phyloP scores from a whole-genome alignment of 2,797 vertebrate genomes.

The Anguilla megastoma region DNA sequence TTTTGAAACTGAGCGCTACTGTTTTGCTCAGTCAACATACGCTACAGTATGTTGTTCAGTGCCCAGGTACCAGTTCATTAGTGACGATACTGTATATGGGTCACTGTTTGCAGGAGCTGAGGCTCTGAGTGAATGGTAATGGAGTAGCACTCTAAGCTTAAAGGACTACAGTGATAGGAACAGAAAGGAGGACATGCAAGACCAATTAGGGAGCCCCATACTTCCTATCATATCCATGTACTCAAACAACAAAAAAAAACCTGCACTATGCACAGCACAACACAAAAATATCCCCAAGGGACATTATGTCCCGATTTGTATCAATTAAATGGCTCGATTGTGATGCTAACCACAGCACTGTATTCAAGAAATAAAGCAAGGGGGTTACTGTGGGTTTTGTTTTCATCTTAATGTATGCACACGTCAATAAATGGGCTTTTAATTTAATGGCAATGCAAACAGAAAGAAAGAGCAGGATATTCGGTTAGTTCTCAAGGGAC shows the following conservation, averaged over 20 bases:
- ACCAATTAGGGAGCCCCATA: constrained; percentile 72
- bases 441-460: constrained; percentile 49
- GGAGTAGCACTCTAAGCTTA: constrained; percentile 62
- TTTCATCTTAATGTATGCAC: constrained; percentile 49
- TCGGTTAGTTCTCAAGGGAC: constrained; percentile 52
- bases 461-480: constrained; percentile 54
- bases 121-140: constrained; percentile 65
- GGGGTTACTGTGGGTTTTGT: constrained; percentile 61
- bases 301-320: constrained; percentile 65
- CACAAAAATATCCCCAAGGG: constrained; percentile 60
- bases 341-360: constrained; percentile 70
- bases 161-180: constrained; percentile 54
- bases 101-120: constrained; percentile 63
- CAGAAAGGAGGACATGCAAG: constrained; percentile 62
- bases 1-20: not conserved
- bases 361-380: constrained; percentile 49
- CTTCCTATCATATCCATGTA: constrained; percentile 71
- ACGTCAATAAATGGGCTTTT: constrained; percentile 45
- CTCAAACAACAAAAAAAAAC: constrained; percentile 55
- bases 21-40: not conserved
- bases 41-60: constrained; percentile 54
- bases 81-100: constrained; percentile 52
- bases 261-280: constrained; percentile 57
- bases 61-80: constrained; percentile 57
- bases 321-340: constrained; percentile 70